Conservation (phyloP, 2,888 invertebrate species). For the Frankliniella fusca region DNA sequence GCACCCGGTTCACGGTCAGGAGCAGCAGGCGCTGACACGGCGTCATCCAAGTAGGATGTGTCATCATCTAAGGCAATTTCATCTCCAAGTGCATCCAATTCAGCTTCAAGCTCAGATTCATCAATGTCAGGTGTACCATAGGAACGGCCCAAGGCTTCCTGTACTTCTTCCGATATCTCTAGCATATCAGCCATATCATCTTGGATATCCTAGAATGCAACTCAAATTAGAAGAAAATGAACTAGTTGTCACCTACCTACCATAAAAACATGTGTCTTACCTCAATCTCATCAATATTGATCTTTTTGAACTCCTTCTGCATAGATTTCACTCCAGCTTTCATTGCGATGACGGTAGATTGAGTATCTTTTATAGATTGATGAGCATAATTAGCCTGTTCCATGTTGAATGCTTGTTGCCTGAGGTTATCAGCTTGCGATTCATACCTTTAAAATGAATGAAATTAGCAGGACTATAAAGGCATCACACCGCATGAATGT, state of each 20-base stretch:
- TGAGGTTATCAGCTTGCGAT: constrained; percentile 81
- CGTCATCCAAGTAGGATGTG: constrained; percentile 89
- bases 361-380: constrained; percentile 91
- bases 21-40: constrained; percentile 86
- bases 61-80: constrained; percentile 92
- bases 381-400: constrained; percentile 96
- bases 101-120: constrained; percentile 94
- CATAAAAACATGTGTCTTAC: constrained; percentile 48
- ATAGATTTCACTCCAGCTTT: constrained; percentile 93
- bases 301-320: constrained; percentile 96
- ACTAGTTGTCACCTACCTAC: background rate
- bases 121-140: constrained; percentile 96
- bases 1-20: constrained; percentile 89
- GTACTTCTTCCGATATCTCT: constrained; percentile 94
- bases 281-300: constrained; percentile 95
- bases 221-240: background rate
- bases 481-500: background rate
- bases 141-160: constrained; percentile 85
- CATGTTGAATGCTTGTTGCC: constrained; percentile 96
- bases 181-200: constrained; percentile 95
- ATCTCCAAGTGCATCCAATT: constrained; percentile 86
- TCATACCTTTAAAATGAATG: constrained; percentile 55
- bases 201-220: constrained; percentile 71
- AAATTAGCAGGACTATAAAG: background rate
- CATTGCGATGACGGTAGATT: constrained; percentile 89